These are phyloP conservation scores for Dallia pectoralis DNA, from an alignment of 2,797 vertebrate species.

Conservation along the genomic window DNA sequence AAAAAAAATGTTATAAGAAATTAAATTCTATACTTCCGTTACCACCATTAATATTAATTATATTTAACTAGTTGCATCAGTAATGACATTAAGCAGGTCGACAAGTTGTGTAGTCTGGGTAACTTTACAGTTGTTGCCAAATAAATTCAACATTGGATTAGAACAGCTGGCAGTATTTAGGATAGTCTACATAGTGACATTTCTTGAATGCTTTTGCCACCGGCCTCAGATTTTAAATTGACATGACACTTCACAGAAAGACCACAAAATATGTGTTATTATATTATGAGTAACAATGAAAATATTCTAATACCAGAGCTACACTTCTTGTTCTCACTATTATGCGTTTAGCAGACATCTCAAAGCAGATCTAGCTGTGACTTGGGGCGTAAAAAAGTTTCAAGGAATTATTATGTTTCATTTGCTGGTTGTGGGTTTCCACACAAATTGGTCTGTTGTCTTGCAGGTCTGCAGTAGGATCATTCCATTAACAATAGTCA, in stretches of 20 bases:
- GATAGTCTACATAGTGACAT: not conserved
- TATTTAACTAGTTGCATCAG: not conserved
- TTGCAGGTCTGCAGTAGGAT: conserved; percentile 12
- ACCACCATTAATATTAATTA: not conserved
- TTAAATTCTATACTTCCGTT: not conserved
- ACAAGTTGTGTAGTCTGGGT: not conserved
- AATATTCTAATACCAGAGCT: not conserved
- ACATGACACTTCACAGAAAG: not conserved
- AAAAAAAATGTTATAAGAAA: no score
- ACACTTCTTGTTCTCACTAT: not conserved
- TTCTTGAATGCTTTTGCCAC: not conserved
- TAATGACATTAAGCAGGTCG: not conserved
- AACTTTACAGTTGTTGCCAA: not conserved
- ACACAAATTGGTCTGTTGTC: conserved; percentile 16
- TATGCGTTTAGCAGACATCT: not conserved
- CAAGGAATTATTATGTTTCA: conserved; percentile 12
- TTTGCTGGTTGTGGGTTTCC: conserved; percentile 9
- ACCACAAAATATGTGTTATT: not conserved
- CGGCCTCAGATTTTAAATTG: not conserved
- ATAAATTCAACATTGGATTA: not conserved
- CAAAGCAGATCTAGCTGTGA: not conserved
- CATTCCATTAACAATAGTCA: conserved; percentile 18
- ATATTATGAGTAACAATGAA: not conserved
- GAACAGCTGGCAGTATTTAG: conserved; percentile 14
- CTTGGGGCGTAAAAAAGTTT: not conserved